Base-by-base conservation (phyloP, 2,888 invertebrate species). In the Cerceris ruficornis region DNA sequence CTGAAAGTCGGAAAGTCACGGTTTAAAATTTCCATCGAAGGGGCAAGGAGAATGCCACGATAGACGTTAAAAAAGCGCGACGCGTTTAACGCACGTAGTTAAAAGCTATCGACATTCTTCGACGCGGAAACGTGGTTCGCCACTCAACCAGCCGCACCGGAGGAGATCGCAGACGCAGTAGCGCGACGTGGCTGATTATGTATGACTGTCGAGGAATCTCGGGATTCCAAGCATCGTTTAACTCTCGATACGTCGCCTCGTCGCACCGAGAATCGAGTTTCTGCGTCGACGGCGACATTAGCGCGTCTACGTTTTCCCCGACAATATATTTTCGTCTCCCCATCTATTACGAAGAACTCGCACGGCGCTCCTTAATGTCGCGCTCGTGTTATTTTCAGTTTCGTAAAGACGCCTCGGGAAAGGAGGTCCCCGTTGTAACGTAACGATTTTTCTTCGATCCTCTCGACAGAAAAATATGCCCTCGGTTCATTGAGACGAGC, bases 71-170 rank as follows among this genome's bases (percentile, higher is more conserved):
- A 58, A 41, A 58, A 7, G n/a, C 41, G n/a, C 42, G 58, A 58
- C 58, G 60, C 70, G 75, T 17, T 68, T 52, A 42, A 41, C 69
- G 71, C 74, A 64, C 71, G 59, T 70, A 74, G 65, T 72, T 61
- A 77, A 77, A 65, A 82, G 77, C 80, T 69, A 80, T 80, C 72
- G 75, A 75, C 80, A 75, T 80, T 82, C 83, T 68, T 69, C 75
- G 69, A 80, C 61, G 74, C 75, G 78, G 72, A 81, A 81, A 83
- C 83, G 79, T 68, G 68, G 68, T 46, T 78, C 64, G 78, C 66
- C 75, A 72, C 28, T 75, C 61, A 65, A 68, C 43, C 57, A 49
- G 67, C 9, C 55, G 62, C n/a, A 67, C 28, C 28, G 28, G 68
- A 68, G 66, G 50, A 69, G 59, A 77, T 77, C 77, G 57, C 42